phyloP scores from a whole-genome alignment of 2,113 vertebrate genomes.

The Naja naja region DNA sequence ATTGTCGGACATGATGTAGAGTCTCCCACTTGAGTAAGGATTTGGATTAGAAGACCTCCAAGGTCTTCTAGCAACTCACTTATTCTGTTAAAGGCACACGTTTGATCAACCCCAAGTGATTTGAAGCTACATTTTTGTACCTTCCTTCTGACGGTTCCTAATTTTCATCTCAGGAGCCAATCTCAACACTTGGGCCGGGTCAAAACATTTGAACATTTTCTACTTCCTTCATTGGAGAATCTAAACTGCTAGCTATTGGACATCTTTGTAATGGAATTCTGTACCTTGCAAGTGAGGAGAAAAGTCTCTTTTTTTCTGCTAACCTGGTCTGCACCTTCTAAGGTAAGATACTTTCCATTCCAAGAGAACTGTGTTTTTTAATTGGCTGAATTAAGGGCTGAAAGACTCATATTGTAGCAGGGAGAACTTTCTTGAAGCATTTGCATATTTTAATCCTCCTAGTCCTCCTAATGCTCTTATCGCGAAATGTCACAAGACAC shows the following conservation, averaged over 20 bases:
- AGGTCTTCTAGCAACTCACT: no score
- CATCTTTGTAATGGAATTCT: no score
- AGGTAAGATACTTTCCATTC: neutral
- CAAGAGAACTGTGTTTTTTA: neutral
- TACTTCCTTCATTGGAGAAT: neutral
- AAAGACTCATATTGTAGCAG: conserved; percentile 6
- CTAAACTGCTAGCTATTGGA: neutral
- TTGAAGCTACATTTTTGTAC: neutral
- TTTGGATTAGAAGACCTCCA: no score
- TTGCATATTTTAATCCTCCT: neutral
- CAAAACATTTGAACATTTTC: no score
- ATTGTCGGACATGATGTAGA: no score
- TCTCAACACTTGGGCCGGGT: neutral
- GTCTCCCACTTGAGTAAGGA: no score
- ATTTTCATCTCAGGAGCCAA: neutral
- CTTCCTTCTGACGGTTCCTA: neutral
- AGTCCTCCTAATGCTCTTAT: conserved; percentile 12
- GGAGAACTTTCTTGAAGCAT: neutral
- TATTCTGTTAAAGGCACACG: no score
- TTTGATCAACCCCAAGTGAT: neutral
- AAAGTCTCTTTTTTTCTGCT: neutral
- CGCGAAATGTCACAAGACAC: conserved; percentile 7
- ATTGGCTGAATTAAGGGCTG: neutral
- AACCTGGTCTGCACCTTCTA: neutral
- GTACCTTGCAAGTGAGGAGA: neutral